These are phyloP conservation scores for Sericinus montela DNA, from an alignment of 2,888 invertebrate genomes.

Conservation along the genomic window DNA sequence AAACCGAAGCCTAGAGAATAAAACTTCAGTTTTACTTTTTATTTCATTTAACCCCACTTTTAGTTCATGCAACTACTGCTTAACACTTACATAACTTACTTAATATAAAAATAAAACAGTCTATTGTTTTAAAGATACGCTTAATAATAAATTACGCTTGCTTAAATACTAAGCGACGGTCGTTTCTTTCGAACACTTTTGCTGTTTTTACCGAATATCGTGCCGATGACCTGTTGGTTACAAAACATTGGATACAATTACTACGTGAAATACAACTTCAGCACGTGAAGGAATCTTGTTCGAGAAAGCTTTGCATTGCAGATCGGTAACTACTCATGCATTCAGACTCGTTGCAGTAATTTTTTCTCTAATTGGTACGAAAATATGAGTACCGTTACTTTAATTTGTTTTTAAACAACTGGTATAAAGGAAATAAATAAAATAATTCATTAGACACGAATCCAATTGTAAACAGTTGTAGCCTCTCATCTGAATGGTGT, in stretches of 20 bases:
- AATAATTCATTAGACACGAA: no score
- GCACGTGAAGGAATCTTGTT: constrained; percentile 17
- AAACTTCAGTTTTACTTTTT: no score
- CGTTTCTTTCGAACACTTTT: constrained; percentile 88
- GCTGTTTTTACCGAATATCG: constrained; percentile 88
- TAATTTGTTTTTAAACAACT: no score
- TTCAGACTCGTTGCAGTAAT: background rate
- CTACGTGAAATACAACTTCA: constrained; percentile 13
- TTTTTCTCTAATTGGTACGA: no score
- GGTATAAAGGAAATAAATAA: no score
- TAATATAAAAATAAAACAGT: constrained; percentile 50
- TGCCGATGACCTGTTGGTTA: constrained; percentile 80
- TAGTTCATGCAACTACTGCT: constrained; percentile 6
- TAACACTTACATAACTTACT: background rate
- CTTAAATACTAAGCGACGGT: constrained; percentile 87
- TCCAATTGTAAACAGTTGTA: no score
- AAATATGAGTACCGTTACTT: no score
- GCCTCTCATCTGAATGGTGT: no score
- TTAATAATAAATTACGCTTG: constrained; percentile 28
- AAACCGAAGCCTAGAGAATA: no score
- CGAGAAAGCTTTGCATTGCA: constrained; percentile 5
- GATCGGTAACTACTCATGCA: constrained; percentile 1
- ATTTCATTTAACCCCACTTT: constrained; percentile 1
- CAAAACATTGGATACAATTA: constrained; percentile 24
- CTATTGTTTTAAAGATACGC: constrained; percentile 44